Evolutionary conservation across 2,113 vertebrate genomes (phyloP).

Genomic region (Sinocyclocheilus anophthalmus): DNA sequence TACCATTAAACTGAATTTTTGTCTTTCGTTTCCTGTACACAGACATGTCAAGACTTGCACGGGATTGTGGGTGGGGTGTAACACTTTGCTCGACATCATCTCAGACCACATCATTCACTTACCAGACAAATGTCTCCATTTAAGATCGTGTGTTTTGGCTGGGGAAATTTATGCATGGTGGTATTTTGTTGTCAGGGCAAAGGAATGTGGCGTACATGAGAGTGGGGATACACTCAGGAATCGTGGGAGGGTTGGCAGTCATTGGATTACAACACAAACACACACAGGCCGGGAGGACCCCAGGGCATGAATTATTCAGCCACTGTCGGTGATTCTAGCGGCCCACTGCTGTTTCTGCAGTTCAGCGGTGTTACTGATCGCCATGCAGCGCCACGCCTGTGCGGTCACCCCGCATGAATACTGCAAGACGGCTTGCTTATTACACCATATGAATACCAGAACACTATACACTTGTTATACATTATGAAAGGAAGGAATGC

Average conservation of each 20-base stretch:
- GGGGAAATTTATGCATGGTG: background rate
- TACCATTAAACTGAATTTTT: background rate
- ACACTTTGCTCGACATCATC: background rate
- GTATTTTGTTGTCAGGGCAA: slow-evolving; percentile 23
- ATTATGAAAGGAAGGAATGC: background rate
- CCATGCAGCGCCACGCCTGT: background rate
- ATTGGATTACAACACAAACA: slow-evolving; percentile 12
- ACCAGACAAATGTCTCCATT: background rate
- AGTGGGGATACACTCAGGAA: slow-evolving; percentile 18
- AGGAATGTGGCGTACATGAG: slow-evolving; percentile 13
- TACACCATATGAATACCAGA: slow-evolving; percentile 2
- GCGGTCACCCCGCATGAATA: background rate
- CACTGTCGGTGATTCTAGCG: slow-evolving; percentile 18
- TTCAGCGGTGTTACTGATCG: slow-evolving; percentile 22
- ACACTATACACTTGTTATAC: slow-evolving; percentile 4
- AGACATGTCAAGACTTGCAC: slow-evolving; percentile 5
- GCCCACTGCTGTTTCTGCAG: slow-evolving; percentile 14
- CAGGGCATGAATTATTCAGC: slow-evolving; percentile 46
- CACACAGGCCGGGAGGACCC: slow-evolving; percentile 4
- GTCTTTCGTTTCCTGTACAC: background rate
- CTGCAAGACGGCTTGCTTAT: background rate
- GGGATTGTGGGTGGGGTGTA: background rate
- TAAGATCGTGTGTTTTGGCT: slow-evolving; percentile 28
- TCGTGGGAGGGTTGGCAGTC: slow-evolving; percentile 31
- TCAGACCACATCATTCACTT: slow-evolving; percentile 21